Percentiles rank a stretch among this genome's conserved stretches.
These are phyloP conservation scores for Bettongia penicillata DNA, from an alignment of 2,113 vertebrate species.

Conservation along the genomic window DNA sequence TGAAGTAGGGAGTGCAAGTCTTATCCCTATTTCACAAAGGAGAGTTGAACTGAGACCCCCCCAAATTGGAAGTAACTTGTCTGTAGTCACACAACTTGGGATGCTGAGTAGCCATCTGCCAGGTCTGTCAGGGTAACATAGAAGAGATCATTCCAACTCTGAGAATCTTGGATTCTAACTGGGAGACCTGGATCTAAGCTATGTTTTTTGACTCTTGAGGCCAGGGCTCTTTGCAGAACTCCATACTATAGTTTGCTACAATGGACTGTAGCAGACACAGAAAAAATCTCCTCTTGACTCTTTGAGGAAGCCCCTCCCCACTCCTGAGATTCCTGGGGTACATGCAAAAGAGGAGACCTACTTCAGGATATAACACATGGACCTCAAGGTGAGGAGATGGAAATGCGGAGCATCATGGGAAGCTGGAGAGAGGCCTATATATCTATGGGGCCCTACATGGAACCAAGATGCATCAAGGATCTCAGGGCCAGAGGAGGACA, in stretches of 20 bases:
- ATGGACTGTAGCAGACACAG: neutral
- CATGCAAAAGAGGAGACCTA: neutral
- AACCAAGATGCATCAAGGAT: neutral
- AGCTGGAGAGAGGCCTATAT: neutral
- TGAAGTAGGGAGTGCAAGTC: neutral
- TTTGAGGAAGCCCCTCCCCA: neutral
- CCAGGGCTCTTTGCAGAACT: neutral
- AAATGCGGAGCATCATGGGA: neutral
- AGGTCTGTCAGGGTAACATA: neutral
- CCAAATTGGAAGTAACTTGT: neutral
- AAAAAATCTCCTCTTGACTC: neutral
- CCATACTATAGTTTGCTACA: neutral
- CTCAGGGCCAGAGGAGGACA: neutral
- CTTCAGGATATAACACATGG: neutral
- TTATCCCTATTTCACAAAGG: neutral
- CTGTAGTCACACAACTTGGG: neutral
- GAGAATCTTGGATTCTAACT: neutral
- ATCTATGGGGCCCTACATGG: neutral
- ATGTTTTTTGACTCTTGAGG: neutral
- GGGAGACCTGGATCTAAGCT: neutral
- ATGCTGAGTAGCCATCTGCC: neutral
- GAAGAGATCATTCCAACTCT: neutral
- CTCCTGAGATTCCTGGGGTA: neutral
- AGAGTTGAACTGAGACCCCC: neutral
- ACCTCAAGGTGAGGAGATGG: neutral